A percentile compares a stretch with the other conserved stretches of the same genome.
Conservation (phyloP, 2,797 vertebrate genomes). For the Syndactyla subalaris region DNA sequence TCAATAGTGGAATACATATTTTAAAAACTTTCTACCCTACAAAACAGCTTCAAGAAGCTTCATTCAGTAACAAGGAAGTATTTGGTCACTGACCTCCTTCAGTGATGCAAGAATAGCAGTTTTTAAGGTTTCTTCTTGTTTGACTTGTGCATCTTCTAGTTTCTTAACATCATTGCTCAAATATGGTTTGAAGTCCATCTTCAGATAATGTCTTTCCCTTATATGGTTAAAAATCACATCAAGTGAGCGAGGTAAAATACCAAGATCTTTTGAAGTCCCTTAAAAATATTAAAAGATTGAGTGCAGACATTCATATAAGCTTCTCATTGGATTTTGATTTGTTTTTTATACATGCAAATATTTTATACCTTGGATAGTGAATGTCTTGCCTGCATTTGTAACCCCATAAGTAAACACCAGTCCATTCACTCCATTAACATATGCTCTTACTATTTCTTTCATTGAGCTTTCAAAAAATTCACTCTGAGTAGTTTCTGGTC, state of each 20-base stretch:
- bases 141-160: constrained; percentile 81
- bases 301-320: not conserved
- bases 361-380: constrained; percentile 88
- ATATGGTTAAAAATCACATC: constrained; percentile 82
- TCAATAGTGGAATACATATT: not conserved
- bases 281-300: not conserved
- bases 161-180: constrained; percentile 81
- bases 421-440: constrained; percentile 82
- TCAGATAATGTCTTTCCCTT: constrained; percentile 77
- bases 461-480: constrained; percentile 86
- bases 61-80: not conserved
- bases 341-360: not conserved
- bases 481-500: constrained; percentile 80
- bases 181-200: constrained; percentile 87
- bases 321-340: not conserved
- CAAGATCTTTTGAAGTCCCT: constrained; percentile 86
- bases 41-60: not conserved
- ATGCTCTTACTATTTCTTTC: constrained; percentile 79
- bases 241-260: constrained; percentile 86
- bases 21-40: not conserved
- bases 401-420: constrained; percentile 92
- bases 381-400: constrained; percentile 94
- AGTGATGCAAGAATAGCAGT: constrained; percentile 79
- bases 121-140: constrained; percentile 83
- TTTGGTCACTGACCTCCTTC: constrained; percentile 81